Conservation (phyloP, 2,797 vertebrate species). For the Melanotaenia parkinsoni region DNA sequence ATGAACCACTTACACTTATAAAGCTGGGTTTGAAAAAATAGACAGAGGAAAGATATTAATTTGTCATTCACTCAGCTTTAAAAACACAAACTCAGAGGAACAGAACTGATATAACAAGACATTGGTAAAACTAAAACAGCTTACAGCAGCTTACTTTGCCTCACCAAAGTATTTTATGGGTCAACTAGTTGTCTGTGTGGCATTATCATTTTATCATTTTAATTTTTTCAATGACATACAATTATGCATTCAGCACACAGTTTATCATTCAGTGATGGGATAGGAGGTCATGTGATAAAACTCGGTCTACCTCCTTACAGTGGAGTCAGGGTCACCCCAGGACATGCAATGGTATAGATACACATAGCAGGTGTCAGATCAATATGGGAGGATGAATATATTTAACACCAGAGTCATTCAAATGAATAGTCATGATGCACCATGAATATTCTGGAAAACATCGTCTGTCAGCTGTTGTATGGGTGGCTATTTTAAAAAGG, state of each 20-base stretch:
- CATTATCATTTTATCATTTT: conserved; percentile 13
- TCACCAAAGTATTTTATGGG: not conserved
- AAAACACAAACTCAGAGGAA: conserved; percentile 18
- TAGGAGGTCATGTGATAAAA: conserved; percentile 40
- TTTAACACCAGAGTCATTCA: conserved; percentile 35
- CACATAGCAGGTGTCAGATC: conserved; percentile 31
- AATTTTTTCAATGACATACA: conserved; percentile 23
- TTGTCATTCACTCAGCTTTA: conserved; percentile 23
- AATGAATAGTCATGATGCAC: conserved; percentile 21
- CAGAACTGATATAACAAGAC: conserved; percentile 19
- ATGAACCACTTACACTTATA: not conserved
- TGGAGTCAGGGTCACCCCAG: conserved; percentile 27
- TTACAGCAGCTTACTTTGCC: not conserved
- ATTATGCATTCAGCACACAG: not conserved
- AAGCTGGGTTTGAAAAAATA: not conserved
- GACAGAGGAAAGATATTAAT: conserved; percentile 25
- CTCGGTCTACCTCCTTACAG: conserved; percentile 19
- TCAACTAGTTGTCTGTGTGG: conserved; percentile 3
- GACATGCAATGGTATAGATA: conserved; percentile 24
- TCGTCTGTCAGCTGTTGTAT: conserved; percentile 23
- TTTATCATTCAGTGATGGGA: conserved; percentile 10
- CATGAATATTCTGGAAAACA: conserved; percentile 22
- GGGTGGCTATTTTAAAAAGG: conserved; percentile 11
- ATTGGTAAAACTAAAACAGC: conserved; percentile 10
- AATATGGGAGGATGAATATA: conserved; percentile 34